These are phyloP conservation scores for Nomada goodeniana DNA, from an alignment of 2,888 invertebrate genomes.

Conservation along the genomic window DNA sequence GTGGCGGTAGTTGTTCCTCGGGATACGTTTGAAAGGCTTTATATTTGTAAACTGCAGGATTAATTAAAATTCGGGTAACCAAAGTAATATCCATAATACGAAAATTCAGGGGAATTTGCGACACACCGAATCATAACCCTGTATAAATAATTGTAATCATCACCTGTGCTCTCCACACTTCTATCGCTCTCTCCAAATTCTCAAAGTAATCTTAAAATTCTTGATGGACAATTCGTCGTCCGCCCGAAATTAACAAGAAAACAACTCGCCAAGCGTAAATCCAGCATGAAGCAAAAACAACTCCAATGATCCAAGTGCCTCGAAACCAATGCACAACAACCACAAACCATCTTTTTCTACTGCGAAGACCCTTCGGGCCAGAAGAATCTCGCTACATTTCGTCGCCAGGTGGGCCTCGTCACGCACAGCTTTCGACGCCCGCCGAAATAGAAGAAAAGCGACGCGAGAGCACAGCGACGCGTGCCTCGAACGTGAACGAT, in stretches of 20 bases:
- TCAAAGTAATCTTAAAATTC: too few species aligned
- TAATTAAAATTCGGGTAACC: too few species aligned
- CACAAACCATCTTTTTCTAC: too few species aligned
- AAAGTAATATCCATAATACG: too few species aligned
- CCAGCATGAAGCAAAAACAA: neutral
- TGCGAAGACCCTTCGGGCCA: neutral
- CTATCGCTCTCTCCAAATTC: too few species aligned
- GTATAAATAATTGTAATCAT: neutral
- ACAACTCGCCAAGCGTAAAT: neutral
- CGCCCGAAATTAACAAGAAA: too few species aligned
- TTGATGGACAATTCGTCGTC: neutral
- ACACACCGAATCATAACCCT: neutral
- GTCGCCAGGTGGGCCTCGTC: constrained; percentile 74
- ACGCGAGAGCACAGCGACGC: constrained; percentile 49
- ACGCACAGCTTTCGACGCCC: constrained; percentile 30
- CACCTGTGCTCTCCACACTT: neutral
- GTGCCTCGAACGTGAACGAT: constrained; percentile 48
- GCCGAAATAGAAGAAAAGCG: neutral
- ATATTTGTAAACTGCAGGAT: too few species aligned
- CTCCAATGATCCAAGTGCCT: neutral
- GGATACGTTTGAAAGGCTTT: neutral
- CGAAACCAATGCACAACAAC: constrained; percentile 23
- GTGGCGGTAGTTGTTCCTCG: neutral
- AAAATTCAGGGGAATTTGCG: too few species aligned
- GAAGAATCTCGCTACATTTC: constrained; percentile 58